Evolutionary conservation across 2,797 vertebrate species (phyloP), one percentile per base, ranked within the genome.

Genomic region (Psittacula derbiana): DNA sequence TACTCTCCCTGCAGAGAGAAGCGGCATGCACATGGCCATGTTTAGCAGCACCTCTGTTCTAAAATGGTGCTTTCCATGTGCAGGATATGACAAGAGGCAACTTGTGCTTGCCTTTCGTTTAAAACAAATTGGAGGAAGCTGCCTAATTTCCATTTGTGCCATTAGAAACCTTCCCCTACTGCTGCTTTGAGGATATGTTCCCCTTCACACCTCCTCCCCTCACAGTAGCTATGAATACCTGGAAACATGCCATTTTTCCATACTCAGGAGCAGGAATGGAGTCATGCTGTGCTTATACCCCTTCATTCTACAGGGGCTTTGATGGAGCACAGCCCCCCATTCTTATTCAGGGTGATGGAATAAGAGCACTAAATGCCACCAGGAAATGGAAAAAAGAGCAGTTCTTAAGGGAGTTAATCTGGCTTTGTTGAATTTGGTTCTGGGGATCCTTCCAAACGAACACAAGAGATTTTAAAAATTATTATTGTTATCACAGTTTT

Each of bases 21-120:
- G 20, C 30, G 0, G 1, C 1, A 5, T 41, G 30, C 21, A 66
- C n/a, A 8, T 3, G 66, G 27, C 21, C 8, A 3, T 36, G 19
- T 86, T 86, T 57, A 69, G 20, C 40, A 87, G 28, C 17, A 50
- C 55, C 6, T 50, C 13, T 81, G 23, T 76, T 80, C 52, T 69
- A 55, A 75, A 65, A 72, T 6, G 19, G 8, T 44, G 17, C 15
- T 90, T 82, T 33, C 27, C 31, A 11, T 15, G 20, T 27, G 11
- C 36, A 49, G 17, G 12, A 2, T 66, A 38, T 69, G 69, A 44
- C 18, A 58, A 58, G 55, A 80, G n/a, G 14, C 50, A 73, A 5
- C 27, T 50, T 23, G 16, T 58, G 40, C 40, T 80, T 88, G 25
- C 18, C 27, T 93, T 80, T 70, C 11, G 11, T 62, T 76, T 88